A percentile compares a stretch with the other conserved stretches of the same genome.
These are phyloP conservation scores for Felis chaus DNA, from an alignment of 2,113 vertebrate genomes.

Conservation along the genomic window DNA sequence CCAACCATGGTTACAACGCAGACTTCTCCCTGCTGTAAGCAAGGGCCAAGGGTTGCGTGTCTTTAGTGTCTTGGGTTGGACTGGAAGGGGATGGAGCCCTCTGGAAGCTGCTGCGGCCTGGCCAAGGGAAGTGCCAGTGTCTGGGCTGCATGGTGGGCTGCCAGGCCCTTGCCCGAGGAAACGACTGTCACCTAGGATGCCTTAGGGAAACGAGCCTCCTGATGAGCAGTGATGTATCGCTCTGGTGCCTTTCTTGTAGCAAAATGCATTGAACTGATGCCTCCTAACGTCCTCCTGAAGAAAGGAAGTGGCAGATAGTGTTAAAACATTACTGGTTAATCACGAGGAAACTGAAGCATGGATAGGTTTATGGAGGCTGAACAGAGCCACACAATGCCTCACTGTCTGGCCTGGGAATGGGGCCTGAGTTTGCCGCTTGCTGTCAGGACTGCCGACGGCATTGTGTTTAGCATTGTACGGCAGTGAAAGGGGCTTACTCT, in stretches of 20 bases:
- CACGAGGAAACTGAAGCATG: slow-evolving; percentile 53
- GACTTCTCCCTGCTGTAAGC: not conserved
- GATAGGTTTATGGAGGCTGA: slow-evolving; percentile 63
- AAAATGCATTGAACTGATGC: not conserved
- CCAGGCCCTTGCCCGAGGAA: not conserved
- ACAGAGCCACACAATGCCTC: slow-evolving; percentile 69
- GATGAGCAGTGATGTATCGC: not conserved
- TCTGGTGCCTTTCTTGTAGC: not conserved
- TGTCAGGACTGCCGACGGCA: slow-evolving; percentile 78
- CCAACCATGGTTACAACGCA: not conserved
- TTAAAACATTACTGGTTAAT: slow-evolving; percentile 59
- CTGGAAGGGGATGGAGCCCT: not conserved
- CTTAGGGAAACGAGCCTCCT: not conserved
- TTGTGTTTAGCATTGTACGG: slow-evolving; percentile 75
- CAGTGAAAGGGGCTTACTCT: slow-evolving; percentile 73
- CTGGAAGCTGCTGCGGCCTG: not conserved
- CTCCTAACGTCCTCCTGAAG: slow-evolving; percentile 1
- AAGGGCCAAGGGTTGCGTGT: not conserved
- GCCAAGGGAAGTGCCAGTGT: not conserved
- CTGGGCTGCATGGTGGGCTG: not conserved
- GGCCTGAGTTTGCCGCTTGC: slow-evolving; percentile 70
- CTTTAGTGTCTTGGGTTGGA: not conserved
- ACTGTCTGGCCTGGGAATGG: slow-evolving; percentile 82
- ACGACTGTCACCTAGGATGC: not conserved
- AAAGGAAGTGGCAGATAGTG: slow-evolving; percentile 48